phyloP scores from a whole-genome alignment of 2,113 vertebrate genomes.

The Neogobius melanostomus region DNA sequence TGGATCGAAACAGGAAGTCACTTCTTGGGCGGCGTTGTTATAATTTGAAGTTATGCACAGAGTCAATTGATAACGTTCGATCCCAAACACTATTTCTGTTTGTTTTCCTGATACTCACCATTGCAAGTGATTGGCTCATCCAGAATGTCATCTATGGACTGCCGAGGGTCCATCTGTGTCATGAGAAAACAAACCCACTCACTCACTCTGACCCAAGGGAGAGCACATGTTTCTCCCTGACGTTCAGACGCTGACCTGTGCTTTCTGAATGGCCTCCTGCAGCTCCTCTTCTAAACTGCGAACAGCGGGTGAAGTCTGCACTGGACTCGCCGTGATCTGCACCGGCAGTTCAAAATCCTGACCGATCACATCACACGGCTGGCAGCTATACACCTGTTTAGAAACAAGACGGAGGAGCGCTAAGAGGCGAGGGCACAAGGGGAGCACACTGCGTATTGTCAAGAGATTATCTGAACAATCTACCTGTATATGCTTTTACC shows the following conservation, averaged over 20 bases:
- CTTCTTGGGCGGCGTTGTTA: too few relatives aligned
- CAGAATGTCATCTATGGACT: constrained; percentile 86
- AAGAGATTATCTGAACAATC: constrained; percentile 5
- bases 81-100: background rate
- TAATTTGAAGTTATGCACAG: too few relatives aligned
- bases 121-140: constrained; percentile 74
- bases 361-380: constrained; percentile 78
- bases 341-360: constrained; percentile 83
- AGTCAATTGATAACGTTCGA: too few relatives aligned
- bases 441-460: constrained; percentile 7
- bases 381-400: constrained; percentile 74
- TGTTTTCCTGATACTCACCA: constrained; percentile 68
- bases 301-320: constrained; percentile 61
- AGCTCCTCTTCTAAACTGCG: constrained; percentile 88
- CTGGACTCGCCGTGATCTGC: constrained; percentile 83
- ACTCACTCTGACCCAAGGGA: background rate
- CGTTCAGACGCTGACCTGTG: constrained; percentile 74
- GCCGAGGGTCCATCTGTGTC: constrained; percentile 82
- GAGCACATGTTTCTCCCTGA: background rate
- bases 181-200: constrained; percentile 22
- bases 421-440: constrained; percentile 8
- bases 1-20: too few relatives aligned
- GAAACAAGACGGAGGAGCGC: constrained; percentile 18
- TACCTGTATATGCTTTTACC: constrained; percentile 47
- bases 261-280: constrained; percentile 88